These are phyloP conservation scores for Avahi laniger DNA, from an alignment of 2,797 vertebrate species.

Conservation along the genomic window DNA sequence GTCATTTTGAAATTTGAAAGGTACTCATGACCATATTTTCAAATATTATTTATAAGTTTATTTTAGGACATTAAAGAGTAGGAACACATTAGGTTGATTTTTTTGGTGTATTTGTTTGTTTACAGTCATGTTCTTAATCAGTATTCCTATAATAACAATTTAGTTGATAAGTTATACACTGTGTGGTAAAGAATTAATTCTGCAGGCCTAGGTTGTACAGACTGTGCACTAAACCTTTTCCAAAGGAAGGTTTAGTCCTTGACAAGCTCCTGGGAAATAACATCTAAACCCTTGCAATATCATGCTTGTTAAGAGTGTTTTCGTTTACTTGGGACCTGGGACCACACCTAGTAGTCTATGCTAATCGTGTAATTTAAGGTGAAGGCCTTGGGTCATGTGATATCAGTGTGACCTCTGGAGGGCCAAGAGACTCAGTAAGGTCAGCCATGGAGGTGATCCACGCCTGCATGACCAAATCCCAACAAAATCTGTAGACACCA, in stretches of 20 bases:
- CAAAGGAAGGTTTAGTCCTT: not conserved
- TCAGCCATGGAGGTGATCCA: not conserved
- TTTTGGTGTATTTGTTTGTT: not conserved
- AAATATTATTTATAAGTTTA: not conserved
- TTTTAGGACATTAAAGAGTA: not conserved
- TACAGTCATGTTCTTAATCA: not conserved
- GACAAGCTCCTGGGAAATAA: not conserved
- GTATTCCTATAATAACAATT: not conserved
- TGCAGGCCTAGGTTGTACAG: not conserved
- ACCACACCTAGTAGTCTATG: rapidly evolving
- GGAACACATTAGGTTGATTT: not conserved
- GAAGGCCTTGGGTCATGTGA: rapidly evolving
- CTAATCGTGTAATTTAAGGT: not conserved
- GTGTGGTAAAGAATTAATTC: not conserved
- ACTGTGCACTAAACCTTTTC: not conserved
- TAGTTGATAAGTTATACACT: not conserved
- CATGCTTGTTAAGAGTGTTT: not conserved
- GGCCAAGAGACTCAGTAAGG: not conserved
- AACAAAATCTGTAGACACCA: not conserved
- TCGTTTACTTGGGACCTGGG: not conserved
- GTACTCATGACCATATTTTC: too few species aligned
- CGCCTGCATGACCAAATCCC: too few species aligned
- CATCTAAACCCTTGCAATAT: not conserved
- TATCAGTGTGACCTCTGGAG: not conserved
- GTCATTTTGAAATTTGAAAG: too few species aligned